Base-by-base conservation (phyloP, 2,113 vertebrate species). In the Pao palembangensis region DNA sequence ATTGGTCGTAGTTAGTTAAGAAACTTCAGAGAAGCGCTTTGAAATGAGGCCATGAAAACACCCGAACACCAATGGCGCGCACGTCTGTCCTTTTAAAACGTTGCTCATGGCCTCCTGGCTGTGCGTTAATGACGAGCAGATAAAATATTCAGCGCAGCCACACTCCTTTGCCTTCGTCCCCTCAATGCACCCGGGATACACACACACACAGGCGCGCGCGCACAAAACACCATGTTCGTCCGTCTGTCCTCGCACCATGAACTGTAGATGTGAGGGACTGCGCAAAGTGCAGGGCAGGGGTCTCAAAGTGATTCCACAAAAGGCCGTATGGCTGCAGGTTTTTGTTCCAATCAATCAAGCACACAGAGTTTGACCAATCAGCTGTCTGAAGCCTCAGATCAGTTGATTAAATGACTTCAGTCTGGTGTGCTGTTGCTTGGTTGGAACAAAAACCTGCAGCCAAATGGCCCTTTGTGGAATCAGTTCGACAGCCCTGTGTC, bases 91-190 rank as follows among this genome's bases (percentile, higher is more conserved):
- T 84, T 79, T 67, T 84, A 80, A 78, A 80, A 80, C 80, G 76
- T 72, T 70, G 69, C 67, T 69, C 73, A 62, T 63, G 61, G 74
- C 77, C 79, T 80, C 76, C 75, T 82, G 76, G 72, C 86, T 64
- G 83, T 25, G 71, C 75, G 83, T 79, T 90, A 90, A 90, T 87
- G 84, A 91, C 81, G 73, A 78, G 34, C 58, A 67, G 76, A 87
- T 88, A 69, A 88, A 84, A 89, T 88, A 88, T 87, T 90, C 20
- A 82, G 20, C 68, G 63, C 67, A 66, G 69, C 57, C 69, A 48
- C 69, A 5, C 67, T 57, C 14, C 62, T 75, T 65, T 65, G 71
- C 74, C 61, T 64, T 67, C 55, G 62, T 67, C 74, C 50, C 64
- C 51, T 28, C 43, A 28, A 28, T 59, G 66, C 68, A 43, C 56